A percentile compares a stretch with the other conserved stretches of the same genome.
Conservation (phyloP, 2,797 vertebrate genomes). For the Pristis pectinata region DNA sequence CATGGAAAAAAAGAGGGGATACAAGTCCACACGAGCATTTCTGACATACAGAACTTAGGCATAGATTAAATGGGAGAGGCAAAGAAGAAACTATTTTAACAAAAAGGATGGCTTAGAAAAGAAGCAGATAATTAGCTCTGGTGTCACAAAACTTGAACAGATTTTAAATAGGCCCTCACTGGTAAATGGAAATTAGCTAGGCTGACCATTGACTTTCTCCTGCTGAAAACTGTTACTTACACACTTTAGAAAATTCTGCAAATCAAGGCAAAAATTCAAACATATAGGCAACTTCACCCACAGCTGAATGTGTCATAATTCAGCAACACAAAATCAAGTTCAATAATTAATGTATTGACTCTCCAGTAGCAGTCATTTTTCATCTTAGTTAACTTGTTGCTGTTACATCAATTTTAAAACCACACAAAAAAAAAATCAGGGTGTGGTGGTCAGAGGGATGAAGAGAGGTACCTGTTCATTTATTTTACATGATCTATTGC, state of each 20-base stretch:
- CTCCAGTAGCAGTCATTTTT: neutral
- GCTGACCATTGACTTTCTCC: neutral
- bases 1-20: neutral
- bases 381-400: neutral
- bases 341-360: neutral
- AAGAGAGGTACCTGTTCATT: constrained; percentile 10
- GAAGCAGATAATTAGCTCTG: neutral
- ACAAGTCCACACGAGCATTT: neutral
- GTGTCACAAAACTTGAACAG: neutral
- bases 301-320: neutral
- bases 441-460: neutral
- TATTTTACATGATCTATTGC: constrained; percentile 23
- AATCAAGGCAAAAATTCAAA: neutral
- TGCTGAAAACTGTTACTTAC: neutral
- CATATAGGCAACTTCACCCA: neutral
- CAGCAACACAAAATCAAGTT: neutral
- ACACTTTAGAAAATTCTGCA: neutral
- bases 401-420: neutral
- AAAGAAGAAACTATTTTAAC: neutral
- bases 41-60: neutral
- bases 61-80: neutral
- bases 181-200: neutral
- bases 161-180: neutral
- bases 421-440: neutral
- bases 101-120: neutral